Evolutionary conservation across 2,797 vertebrate species (phyloP).

Genomic region (Sebastes vulpes): DNA sequence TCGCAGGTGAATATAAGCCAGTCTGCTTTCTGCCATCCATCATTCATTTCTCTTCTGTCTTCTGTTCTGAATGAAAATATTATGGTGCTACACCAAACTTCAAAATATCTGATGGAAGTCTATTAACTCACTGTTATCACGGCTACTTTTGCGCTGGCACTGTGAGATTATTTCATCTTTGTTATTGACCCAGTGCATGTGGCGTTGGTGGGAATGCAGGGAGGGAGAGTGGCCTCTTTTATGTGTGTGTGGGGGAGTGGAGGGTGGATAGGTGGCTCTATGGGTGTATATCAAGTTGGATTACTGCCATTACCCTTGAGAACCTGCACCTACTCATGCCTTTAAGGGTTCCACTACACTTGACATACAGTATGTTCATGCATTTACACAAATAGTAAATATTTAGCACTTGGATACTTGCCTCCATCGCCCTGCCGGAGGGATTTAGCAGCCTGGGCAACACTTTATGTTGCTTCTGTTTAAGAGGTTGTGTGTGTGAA

Average conservation of each 20-base stretch:
- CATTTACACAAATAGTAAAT: slow-evolving; percentile 43
- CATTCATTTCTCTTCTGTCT: not conserved
- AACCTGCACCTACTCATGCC: slow-evolving; percentile 24
- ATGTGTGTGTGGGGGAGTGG: not conserved
- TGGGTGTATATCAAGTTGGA: slow-evolving; percentile 5
- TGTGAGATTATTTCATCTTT: slow-evolving; percentile 7
- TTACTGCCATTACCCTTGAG: slow-evolving; percentile 22
- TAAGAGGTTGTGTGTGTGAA: not conserved
- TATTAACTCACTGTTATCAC: not conserved
- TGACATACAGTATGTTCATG: not conserved
- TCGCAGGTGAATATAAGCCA: not conserved
- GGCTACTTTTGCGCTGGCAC: not conserved
- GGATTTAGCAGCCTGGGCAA: slow-evolving; percentile 21
- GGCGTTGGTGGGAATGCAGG: slow-evolving; percentile 2
- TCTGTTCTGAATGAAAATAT: not conserved
- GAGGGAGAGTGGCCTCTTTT: not conserved
- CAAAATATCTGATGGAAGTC: not conserved
- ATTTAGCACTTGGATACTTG: slow-evolving; percentile 39
- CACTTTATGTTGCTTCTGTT: slow-evolving; percentile 9
- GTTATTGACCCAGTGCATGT: not conserved
- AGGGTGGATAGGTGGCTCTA: not conserved
- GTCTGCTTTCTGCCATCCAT: not conserved
- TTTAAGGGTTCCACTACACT: slow-evolving; percentile 19
- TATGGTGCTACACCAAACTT: not conserved
- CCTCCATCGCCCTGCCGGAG: not conserved